Evolutionary conservation across 2,888 invertebrate genomes (phyloP).

Genomic region (Tipula helvola): DNA sequence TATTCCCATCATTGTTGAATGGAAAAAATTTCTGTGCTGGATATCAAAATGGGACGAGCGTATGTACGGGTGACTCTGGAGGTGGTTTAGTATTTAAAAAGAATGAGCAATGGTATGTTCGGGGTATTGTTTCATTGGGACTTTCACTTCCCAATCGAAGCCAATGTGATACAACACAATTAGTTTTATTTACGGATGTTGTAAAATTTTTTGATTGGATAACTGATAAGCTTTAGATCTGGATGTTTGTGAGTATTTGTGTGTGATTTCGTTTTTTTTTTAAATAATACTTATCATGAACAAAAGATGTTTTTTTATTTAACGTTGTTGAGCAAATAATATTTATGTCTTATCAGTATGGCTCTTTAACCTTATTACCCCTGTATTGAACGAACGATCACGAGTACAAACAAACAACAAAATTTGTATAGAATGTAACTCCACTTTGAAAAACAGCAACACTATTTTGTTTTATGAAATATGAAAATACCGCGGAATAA

Average conservation of each 20-base stretch:
- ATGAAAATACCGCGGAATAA: too few relatives aligned
- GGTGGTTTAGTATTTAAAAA: neutral
- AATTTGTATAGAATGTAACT: too few relatives aligned
- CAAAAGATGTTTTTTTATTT: too few relatives aligned
- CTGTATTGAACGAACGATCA: too few relatives aligned
- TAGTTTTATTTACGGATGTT: slow-evolving; percentile 38
- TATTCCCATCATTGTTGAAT: neutral
- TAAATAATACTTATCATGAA: too few relatives aligned
- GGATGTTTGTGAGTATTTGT: neutral
- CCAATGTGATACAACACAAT: slow-evolving; percentile 37
- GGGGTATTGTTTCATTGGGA: slow-evolving; percentile 18
- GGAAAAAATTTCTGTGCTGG: neutral
- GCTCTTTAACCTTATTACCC: too few relatives aligned
- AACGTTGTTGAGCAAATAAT: too few relatives aligned
- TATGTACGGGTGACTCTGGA: neutral
- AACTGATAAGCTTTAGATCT: neutral
- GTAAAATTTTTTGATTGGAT: slow-evolving; percentile 28
- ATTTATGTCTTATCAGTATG: too few relatives aligned
- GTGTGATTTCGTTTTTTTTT: too few relatives aligned
- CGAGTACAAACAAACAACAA: too few relatives aligned
- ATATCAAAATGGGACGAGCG: neutral
- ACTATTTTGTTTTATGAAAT: too few relatives aligned
- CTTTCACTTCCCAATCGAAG: slow-evolving; percentile 19
- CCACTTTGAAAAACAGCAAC: too few relatives aligned
- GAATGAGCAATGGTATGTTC: slow-evolving; percentile 10